Base-by-base conservation (phyloP, 1,140 invertebrate genomes). In the Aradophagus sp. region DNA sequence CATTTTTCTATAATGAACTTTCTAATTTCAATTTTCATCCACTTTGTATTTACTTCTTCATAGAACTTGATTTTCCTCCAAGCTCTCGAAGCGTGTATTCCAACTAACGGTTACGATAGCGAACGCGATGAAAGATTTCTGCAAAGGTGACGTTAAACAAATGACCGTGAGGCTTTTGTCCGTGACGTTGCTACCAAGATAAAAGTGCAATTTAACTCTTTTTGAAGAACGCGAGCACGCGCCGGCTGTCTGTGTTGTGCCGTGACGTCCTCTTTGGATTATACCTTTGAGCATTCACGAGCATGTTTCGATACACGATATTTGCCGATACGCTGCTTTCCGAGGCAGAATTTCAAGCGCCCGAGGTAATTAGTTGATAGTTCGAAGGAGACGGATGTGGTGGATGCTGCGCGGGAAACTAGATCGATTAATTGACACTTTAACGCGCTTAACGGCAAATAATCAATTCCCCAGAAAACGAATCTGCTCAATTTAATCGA, bases 201-300 rank as follows among this genome's bases (percentile, higher is more conserved):
- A 80, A 78, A 78, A 78, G 69, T 71, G 74, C 76, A 67, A 77
- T 78, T 61, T 77, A 77, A 77, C 75, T 76, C 74, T 74, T 73
- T 73, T 73, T 67, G 44, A 73, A 53, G 53, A 77, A 71, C 74
- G 67, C 63, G 68, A 74, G 72, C 75, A 68, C 63, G 68, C 71
- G 69, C 36, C 66, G 44, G 50, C 69, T 70, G 73, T 70, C 69
- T 68, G 47, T 62, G 74, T 70, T 65, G 58, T 61, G 44, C 13
- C 58, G 65, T 73, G 72, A 78, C 74, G 56, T 68, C 72, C 72
- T 75, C 68, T 75, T 68, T 72, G 72, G 72, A 74, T 74, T 75
- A 68, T 73, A 72, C 73, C 68, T 75, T 72, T 72, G 55, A 72
- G 53, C 73, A 59, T 66, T 59, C 73, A 72, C 59, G 59, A 72